Base-by-base conservation (phyloP, 1,140 invertebrate species). In the Zaprionus kolodkinae region DNA sequence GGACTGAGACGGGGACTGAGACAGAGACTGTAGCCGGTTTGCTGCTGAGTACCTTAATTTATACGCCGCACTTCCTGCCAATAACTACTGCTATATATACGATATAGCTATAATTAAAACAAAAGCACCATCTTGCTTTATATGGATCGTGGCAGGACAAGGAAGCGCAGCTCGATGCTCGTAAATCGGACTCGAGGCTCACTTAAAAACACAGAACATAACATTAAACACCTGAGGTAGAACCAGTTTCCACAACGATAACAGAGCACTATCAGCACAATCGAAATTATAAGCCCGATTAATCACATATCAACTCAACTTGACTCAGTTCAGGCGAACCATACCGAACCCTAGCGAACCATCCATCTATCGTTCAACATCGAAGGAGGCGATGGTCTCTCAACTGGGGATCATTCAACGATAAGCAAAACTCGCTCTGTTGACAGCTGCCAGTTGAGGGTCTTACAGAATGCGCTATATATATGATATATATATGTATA, bases 241-340 rank as follows among this genome's bases (percentile, higher is more conserved):
- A 63, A 56, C 48, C 38, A 9, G 15, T 43, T 61, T 27, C 36
- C 21, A 11, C 50, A 54, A n/a, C 40, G 67, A 75, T 66, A 77
- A 66, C 67, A 76, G 50, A 45, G 73, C 40, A 68, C 77, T 79
- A 87, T 72, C 67, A 64, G 72, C 72, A 68, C 33, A 61, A 76
- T 61, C 60, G 75, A 76, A 76, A 72, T 79, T 66, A 65, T 78
- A 89, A 89, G 69, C 76, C 61, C 57, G 62, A 79, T 72, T 69
- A 70, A 89, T 89, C 81, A 67, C 69, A 43, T 35, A 10, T 52
- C 48, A 38, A 40, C 9, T 25, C 45, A 48, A 21, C 11, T 48
- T 11, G 45, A 21, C 17, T 50, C 10, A 17, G 4, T 4, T 48
- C 7, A 48, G 17, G 45, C 45, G 45, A 40, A n/a, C 13, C n/a